Evolutionary conservation across 2,797 vertebrate genomes (phyloP), one percentile per base, ranked within the genome.

Genomic region (Leptatherina wallacei): DNA sequence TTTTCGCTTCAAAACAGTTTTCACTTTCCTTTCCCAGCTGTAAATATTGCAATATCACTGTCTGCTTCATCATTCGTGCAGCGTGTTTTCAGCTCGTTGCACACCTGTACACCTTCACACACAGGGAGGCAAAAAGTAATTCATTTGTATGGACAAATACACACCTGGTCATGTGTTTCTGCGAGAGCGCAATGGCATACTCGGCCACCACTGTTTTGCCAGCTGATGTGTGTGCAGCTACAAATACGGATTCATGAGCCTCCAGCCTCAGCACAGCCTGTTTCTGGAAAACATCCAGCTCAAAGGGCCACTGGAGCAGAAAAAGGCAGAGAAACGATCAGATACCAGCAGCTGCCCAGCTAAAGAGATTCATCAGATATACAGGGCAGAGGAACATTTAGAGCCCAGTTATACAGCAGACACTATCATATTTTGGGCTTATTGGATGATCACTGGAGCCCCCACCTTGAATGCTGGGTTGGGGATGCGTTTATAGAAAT

Each of bases 151-250:
- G 2, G 20, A 51, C 60, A 52, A 65, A 77, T 49, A 75, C 86
- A 51, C 84, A 97, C 97, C 97, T 95, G 0, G 97, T 98, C 97
- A 98, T 98, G 93, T 98, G 97, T 73, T 97, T 97, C 91, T 96
- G 96, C 0, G 96, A 96, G 64, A 98, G 93, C 0, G 97, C 97
- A 30, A 98, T 96, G 80, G 97, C 97, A 0, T 98, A 98, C 44
- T 98, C 97, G 0, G 97, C 97, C 82, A 97, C 97, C 75, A 97
- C 97, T 0, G 97, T 98, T 91, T 98, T 98, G 40, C 97, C 97
- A 0, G 97, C 96, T 0, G 97, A 98, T 0, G 97, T 98, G 90
- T 98, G 97, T 0, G 97, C 97, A 0, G 97, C 96, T 0, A 98
- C 96, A 55, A 98, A 97, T 55, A 98, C 96, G 0, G 96, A 97